Percentiles rank a stretch among this genome's conserved stretches.
Conservation (phyloP, 2,797 vertebrate species). For the Botia kubotai region DNA sequence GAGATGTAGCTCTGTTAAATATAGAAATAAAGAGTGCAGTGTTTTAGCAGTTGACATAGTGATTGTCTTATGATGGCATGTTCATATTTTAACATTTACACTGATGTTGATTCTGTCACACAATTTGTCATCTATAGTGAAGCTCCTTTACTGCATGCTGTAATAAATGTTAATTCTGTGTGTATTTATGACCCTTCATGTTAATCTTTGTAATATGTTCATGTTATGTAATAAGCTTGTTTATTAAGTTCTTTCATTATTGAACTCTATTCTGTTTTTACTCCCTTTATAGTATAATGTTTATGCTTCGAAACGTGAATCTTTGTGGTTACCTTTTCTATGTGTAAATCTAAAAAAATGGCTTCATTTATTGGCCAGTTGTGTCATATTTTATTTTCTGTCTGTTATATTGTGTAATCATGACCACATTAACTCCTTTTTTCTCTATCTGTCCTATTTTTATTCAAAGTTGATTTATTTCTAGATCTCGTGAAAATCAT, state of each 20-base stretch:
- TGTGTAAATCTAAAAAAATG: not conserved
- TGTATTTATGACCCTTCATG: not conserved
- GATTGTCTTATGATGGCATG: not conserved
- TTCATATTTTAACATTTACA: not conserved
- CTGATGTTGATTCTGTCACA: slow-evolving; percentile 32
- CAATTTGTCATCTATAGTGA: not conserved
- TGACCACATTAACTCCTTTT: not conserved
- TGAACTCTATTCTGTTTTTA: not conserved
- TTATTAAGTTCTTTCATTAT: not conserved
- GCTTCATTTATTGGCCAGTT: not conserved
- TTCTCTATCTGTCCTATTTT: not conserved
- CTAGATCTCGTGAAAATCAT: slow-evolving; percentile 44
- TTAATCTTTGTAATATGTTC: not conserved
- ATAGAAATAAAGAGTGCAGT: too few species aligned
- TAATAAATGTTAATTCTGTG: not conserved
- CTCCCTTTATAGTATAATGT: not conserved
- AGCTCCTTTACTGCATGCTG: not conserved
- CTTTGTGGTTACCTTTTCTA: not conserved
- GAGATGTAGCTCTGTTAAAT: not conserved
- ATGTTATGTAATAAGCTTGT: slow-evolving; percentile 1
- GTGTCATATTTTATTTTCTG: not conserved
- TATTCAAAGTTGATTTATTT: slow-evolving; percentile 1
- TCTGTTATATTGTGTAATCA: not conserved
- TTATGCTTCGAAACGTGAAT: not conserved
- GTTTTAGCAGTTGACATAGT: too few species aligned